Evolutionary conservation across 1,140 invertebrate species (phyloP).

Genomic region (Mercenaria mercenaria): DNA sequence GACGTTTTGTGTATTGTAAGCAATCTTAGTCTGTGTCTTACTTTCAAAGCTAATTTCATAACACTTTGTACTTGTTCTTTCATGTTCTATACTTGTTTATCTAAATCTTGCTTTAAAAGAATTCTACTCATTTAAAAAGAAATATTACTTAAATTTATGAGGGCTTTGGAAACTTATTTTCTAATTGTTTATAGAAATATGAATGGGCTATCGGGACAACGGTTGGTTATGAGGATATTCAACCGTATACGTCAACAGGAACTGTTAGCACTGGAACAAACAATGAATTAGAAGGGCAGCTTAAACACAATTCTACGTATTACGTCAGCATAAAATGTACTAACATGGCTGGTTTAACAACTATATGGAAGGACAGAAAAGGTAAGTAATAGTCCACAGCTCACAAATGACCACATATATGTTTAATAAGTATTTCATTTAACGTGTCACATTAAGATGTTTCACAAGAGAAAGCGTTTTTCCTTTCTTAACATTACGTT

Average conservation of each 20-base stretch:
- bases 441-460: not conserved
- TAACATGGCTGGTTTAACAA: constrained; percentile 61
- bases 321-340: constrained; percentile 67
- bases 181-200: constrained; percentile 73
- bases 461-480: not conserved
- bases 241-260: constrained; percentile 64
- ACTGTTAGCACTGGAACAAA: constrained; percentile 56
- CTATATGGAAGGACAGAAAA: constrained; percentile 39
- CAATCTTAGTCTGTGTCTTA: too few relatives aligned
- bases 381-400: too few relatives aligned
- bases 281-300: constrained; percentile 31
- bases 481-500: not conserved
- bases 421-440: not conserved
- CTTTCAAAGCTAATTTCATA: too few relatives aligned
- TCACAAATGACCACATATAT: not conserved
- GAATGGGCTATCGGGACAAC: constrained; percentile 70
- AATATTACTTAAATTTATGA: too few relatives aligned
- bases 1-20: too few relatives aligned
- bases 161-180: too few relatives aligned
- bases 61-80: too few relatives aligned
- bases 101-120: too few relatives aligned
- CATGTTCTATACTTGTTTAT: too few relatives aligned
- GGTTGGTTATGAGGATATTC: constrained; percentile 61
- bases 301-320: constrained; percentile 65
- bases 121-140: too few relatives aligned